phyloP scores from a whole-genome alignment of 2,797 vertebrate genomes.

The Tangara arthus region DNA sequence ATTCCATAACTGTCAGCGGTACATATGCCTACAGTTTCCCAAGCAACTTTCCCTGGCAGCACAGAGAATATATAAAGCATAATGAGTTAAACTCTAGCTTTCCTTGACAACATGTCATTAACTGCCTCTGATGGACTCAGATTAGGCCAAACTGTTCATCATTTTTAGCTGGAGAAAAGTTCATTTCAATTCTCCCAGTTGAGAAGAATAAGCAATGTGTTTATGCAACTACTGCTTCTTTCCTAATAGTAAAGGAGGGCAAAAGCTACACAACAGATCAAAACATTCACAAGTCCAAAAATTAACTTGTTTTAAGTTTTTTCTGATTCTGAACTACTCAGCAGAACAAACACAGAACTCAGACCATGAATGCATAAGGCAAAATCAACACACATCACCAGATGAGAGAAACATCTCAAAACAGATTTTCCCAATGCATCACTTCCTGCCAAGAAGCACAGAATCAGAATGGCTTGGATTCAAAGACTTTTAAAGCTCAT shows the following conservation, averaged over 20 bases:
- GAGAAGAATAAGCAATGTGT: neutral
- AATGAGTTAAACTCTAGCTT: neutral
- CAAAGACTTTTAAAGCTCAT: neutral
- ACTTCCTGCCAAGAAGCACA: neutral
- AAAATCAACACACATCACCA: neutral
- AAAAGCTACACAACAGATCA: neutral
- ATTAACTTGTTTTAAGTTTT: neutral
- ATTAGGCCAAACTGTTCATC: neutral
- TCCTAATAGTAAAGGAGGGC: neutral
- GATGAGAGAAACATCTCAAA: neutral
- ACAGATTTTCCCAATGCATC: neutral
- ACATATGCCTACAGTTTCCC: neutral
- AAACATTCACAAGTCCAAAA: neutral
- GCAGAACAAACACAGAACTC: neutral
- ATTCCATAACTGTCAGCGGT: neutral
- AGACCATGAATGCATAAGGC: neutral
- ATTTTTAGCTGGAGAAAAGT: neutral
- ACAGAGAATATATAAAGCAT: neutral
- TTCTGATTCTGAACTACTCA: neutral
- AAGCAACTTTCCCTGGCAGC: neutral
- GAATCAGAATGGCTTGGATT: neutral
- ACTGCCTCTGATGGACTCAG: neutral
- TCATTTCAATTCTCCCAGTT: neutral
- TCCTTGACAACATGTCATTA: neutral
- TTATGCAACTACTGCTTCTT: neutral